phyloP scores from a whole-genome alignment of 2,113 vertebrate species.

The Physeter macrocephalus region DNA sequence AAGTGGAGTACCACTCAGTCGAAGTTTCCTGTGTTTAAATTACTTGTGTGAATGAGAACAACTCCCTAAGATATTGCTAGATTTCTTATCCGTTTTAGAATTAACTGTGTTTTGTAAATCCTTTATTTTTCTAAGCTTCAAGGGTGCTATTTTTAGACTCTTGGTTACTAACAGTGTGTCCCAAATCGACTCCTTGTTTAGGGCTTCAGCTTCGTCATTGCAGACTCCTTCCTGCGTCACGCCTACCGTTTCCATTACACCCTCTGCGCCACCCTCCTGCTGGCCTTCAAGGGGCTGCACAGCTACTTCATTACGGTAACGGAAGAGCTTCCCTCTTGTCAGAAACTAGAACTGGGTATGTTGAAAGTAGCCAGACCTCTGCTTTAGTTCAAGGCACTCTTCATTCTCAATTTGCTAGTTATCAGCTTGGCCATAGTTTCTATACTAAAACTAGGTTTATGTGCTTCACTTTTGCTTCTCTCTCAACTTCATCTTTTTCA shows the following conservation, averaged over 20 bases:
- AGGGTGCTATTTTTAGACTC: background rate
- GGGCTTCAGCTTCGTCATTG: constrained; percentile 93
- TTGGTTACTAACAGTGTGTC: constrained; percentile 20
- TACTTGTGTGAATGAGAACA: background rate
- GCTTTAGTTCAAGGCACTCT: background rate
- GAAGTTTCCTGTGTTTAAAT: background rate
- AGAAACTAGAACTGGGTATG: constrained; percentile 95
- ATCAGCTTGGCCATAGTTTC: background rate
- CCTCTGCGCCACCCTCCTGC: constrained; percentile 92
- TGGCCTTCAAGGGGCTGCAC: constrained; percentile 95
- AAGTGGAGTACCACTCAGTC: background rate
- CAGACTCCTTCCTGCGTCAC: constrained; percentile 93
- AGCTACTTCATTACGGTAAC: constrained; percentile 91
- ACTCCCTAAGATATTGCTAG: background rate
- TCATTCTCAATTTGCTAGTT: background rate
- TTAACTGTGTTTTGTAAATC: background rate
- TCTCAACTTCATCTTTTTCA: constrained; percentile 20
- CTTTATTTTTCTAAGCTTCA: background rate
- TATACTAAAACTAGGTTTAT: background rate
- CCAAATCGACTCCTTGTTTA: constrained; percentile 70
- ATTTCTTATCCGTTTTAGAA: constrained; percentile 8
- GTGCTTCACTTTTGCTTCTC: constrained; percentile 17
- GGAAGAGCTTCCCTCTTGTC: constrained; percentile 92
- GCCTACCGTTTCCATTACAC: constrained; percentile 93
- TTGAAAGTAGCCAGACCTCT: constrained; percentile 56